Base-by-base conservation (phyloP, 1,140 invertebrate species). In the Atta cephalotes region DNA sequence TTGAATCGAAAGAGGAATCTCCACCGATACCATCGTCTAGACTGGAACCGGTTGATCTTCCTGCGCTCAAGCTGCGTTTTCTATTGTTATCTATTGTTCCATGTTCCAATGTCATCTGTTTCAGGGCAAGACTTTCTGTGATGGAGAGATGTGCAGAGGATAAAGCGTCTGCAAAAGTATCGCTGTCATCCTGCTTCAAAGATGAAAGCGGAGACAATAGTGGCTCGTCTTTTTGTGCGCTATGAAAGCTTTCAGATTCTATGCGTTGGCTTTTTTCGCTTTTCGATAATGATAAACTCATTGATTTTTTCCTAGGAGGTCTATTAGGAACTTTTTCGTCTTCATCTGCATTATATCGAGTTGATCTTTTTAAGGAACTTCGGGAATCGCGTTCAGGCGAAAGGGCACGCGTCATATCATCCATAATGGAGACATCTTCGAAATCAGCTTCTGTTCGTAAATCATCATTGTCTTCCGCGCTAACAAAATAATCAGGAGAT, bases 381-480 rank as follows among this genome's bases (percentile, higher is more conserved):
- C 90, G 86, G 5, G 89, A 90, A 60, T 94, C 93, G 3, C 81
- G 39, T 77, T 91, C 82, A 68, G 77, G 70, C 71, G 92, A 68
- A 70, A 93, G 18, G 85, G 94, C 76, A 91, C 94, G 87, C 0
- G 95, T 95, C 93, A 97, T 96, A 91, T 97, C 97, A 58, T 97
- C 97, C 72, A 98, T 96, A 14, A 96, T 96, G 14, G 97, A 98
- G 70, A 98, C 97, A 92, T 98, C 98, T 93, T 98, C 98, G 60
- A 98, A 95, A 88, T 98, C 98, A 0, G 97, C 97, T 95, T 98
- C 98, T 1, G 98, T 98, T 79, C 97, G 96, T 81, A 97, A 95
- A 94, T 98, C 98, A 92, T 98, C 97, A 93, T 97, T 97, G 92
- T 98, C 97, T 94, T 98, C 97, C 1, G 96, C 96, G 25, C 96